Base-by-base conservation (phyloP, 92 coral and sea anemone species). In the Scolanthus callimorphus region DNA sequence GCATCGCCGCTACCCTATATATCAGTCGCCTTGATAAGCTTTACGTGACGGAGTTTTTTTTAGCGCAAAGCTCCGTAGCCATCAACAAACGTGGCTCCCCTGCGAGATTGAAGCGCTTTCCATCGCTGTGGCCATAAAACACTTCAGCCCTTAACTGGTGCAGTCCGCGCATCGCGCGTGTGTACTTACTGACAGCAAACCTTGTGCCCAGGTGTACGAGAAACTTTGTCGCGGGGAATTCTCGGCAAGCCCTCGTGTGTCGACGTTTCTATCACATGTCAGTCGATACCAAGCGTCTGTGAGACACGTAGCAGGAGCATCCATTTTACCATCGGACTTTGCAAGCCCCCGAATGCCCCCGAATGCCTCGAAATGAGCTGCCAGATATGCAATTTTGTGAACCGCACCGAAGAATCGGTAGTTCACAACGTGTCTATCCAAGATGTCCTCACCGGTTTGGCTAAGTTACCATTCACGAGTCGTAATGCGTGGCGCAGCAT, bases 21-120 rank as follows among this genome's bases (percentile, higher is more conserved):
- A 49, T 78, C 44, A 19, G 65, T 3, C 67, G 61, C 8, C 12
- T 21, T 41, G 48, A 55, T 17, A 45, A 60, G 17, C 74, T 82
- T 20, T 67, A 63, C 58, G 57, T 78, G 1, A 65, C 80, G 2
- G 85, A 84, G 17, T 82, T 82, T 59, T n/a, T n/a, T 82, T 70
- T 45, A 67, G 79, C 50, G 74, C 79, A 11, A 74, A 69, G 47
- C 60, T 77, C 25, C 52, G 70, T 11, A 57, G 65, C 21, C 82
- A 73, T 52, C 91, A 84, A 52, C 65, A 63, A 20, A 65, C 39
- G 21, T 79, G 87, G 87, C 61, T 79, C 2, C 86, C 82, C 24
- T 82, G 90, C 17, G 63, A 82, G 49, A 59, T 82, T 2, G 72
- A 82, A 25, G 76, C 90, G 1, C 47, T 77, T 11, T 58, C 51